phyloP scores from a whole-genome alignment of 2,797 vertebrate genomes.

The Gallinago nigripennis region DNA sequence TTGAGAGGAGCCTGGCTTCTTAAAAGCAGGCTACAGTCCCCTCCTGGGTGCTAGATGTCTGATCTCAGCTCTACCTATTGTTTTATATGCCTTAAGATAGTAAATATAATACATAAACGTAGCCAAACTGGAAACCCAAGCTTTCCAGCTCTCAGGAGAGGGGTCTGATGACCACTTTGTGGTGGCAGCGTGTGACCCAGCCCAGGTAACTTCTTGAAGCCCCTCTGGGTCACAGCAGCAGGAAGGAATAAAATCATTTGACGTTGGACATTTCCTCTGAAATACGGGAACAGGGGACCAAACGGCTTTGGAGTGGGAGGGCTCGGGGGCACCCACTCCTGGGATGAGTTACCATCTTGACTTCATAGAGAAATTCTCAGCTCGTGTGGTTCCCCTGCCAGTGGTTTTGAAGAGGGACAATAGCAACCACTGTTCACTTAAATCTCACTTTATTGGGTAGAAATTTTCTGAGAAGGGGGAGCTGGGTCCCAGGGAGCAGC shows the following conservation, averaged over 20 bases:
- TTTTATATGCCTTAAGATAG: not conserved
- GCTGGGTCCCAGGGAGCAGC: not conserved
- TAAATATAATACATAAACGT: fast-evolving
- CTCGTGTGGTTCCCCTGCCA: not conserved
- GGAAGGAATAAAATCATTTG: not conserved
- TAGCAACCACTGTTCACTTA: fast-evolving
- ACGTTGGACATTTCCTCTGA: not conserved
- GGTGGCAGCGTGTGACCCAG: not conserved
- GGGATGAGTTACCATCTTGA: not conserved
- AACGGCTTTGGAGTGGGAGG: not conserved
- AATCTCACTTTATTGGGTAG: fast-evolving
- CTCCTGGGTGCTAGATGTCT: not conserved
- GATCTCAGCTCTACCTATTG: not conserved
- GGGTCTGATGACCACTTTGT: not conserved
- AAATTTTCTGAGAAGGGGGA: not conserved
- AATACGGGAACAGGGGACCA: not conserved
- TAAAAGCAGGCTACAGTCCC: too few relatives aligned
- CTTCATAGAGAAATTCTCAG: not conserved
- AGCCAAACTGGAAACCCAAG: not conserved
- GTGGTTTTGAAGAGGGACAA: not conserved
- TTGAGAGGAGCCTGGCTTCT: too few relatives aligned
- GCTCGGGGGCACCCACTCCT: fast-evolving
- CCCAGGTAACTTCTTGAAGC: not conserved
- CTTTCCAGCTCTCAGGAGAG: not conserved
- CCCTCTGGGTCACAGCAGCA: not conserved